phyloP scores from a whole-genome alignment of 1,140 invertebrate species.

The Eumaeus atala region DNA sequence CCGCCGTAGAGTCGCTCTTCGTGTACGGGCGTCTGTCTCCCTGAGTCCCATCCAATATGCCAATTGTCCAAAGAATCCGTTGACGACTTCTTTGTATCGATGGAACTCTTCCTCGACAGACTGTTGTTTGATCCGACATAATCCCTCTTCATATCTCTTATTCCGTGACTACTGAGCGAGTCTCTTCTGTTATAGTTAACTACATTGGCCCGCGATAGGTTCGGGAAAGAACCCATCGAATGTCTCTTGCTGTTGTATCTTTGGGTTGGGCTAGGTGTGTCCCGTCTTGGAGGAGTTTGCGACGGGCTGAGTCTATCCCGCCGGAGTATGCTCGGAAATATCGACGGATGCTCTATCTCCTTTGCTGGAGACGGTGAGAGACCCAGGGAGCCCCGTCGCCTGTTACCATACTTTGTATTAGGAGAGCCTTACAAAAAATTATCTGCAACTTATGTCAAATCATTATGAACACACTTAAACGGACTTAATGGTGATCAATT shows the following conservation, averaged over 20 bases:
- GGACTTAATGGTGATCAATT: too few relatives aligned
- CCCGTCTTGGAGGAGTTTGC: conserved; percentile 74
- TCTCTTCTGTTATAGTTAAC: conserved; percentile 55
- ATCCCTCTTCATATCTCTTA: conserved; percentile 69
- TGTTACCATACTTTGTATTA: conserved; percentile 45
- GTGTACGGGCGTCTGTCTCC: conserved; percentile 55
- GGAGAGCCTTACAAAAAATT: conserved; percentile 12
- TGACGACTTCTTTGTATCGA: conserved; percentile 77
- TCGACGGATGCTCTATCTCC: conserved; percentile 79
- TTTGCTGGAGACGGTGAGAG: conserved; percentile 74
- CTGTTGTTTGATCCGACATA: conserved; percentile 62
- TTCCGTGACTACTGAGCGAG: conserved; percentile 41
- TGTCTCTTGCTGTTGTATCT: conserved; percentile 60
- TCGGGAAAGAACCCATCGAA: conserved; percentile 64
- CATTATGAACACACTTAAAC: too few relatives aligned
- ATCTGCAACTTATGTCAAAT: too few relatives aligned
- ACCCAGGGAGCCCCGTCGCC: conserved; percentile 76
- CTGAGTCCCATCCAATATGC: conserved; percentile 81
- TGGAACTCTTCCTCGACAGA: conserved; percentile 69
- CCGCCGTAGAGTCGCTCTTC: conserved; percentile 42
- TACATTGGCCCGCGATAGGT: conserved; percentile 49
- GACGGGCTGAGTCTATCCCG: conserved; percentile 75
- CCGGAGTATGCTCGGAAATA: conserved; percentile 79
- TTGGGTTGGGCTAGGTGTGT: conserved; percentile 68
- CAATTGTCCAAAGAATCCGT: conserved; percentile 82